Conservation (phyloP, 2,797 vertebrate species). For the Amazona finschi region DNA sequence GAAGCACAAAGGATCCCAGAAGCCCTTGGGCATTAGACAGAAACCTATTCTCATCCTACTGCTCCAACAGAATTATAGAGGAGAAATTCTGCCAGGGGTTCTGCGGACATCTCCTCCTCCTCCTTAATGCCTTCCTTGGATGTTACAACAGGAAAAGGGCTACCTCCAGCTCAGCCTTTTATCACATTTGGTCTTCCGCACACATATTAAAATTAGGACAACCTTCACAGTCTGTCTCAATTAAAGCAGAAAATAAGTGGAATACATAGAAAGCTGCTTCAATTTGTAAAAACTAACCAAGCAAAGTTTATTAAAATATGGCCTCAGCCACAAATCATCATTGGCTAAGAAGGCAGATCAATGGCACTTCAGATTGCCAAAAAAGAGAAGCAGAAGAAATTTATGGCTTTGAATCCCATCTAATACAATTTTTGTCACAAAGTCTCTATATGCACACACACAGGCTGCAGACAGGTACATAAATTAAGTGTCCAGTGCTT, state of each 20-base stretch:
- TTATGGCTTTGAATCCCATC: not conserved
- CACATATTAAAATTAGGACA: not conserved
- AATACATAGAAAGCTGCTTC: not conserved
- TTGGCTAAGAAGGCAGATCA: not conserved
- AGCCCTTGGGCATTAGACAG: not conserved
- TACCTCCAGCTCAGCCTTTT: not conserved
- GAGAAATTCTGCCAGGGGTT: not conserved
- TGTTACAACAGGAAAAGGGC: not conserved
- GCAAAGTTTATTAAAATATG: not conserved
- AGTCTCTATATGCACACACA: not conserved
- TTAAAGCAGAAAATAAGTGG: not conserved
- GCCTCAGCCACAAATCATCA: not conserved
- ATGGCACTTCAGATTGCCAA: not conserved
- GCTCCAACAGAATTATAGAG: not conserved
- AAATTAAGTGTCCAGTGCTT: not conserved
- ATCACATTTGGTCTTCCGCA: not conserved
- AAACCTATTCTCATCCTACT: not conserved
- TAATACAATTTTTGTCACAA: not conserved
- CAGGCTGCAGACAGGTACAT: not conserved
- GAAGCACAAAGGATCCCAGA: not conserved
- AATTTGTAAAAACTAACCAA: not conserved
- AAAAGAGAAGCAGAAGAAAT: not conserved
- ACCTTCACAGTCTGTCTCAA: not conserved
- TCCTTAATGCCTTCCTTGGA: not conserved
- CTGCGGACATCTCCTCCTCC: not conserved